Evolutionary conservation across 2,797 vertebrate species (phyloP).

Genomic region (Muscicapa striata): DNA sequence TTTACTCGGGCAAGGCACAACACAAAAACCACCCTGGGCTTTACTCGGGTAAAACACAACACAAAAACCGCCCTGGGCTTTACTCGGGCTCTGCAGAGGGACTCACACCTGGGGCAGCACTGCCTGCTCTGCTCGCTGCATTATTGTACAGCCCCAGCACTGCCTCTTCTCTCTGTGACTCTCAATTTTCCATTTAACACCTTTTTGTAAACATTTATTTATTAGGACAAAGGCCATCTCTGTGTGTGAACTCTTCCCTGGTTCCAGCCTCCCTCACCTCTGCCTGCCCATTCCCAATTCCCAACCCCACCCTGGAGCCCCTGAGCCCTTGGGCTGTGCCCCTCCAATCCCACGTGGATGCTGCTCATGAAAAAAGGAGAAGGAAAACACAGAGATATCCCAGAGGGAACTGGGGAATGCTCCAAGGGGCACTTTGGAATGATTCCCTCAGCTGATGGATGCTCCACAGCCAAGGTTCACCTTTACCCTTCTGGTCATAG

Average conservation of each 20-base stretch:
- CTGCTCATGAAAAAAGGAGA: background rate
- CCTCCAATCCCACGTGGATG: background rate
- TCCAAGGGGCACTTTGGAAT: background rate
- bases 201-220: no score
- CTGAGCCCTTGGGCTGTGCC: background rate
- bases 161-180: background rate
- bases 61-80: no score
- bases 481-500: background rate
- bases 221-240: background rate
- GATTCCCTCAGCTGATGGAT: background rate
- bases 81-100: no score
- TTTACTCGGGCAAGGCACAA: constrained; percentile 27
- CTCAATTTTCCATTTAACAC: background rate
- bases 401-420: background rate
- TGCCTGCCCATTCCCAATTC: background rate
- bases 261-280: accelerated
- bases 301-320: background rate
- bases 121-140: no score
- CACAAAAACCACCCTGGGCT: no score
- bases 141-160: background rate
- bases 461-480: background rate
- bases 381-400: background rate
- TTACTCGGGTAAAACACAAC: no score
- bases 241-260: background rate
- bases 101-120: no score